These are phyloP conservation scores for Teleopsis dalmanni DNA, from an alignment of 1,140 invertebrate genomes.

Conservation along the genomic window DNA sequence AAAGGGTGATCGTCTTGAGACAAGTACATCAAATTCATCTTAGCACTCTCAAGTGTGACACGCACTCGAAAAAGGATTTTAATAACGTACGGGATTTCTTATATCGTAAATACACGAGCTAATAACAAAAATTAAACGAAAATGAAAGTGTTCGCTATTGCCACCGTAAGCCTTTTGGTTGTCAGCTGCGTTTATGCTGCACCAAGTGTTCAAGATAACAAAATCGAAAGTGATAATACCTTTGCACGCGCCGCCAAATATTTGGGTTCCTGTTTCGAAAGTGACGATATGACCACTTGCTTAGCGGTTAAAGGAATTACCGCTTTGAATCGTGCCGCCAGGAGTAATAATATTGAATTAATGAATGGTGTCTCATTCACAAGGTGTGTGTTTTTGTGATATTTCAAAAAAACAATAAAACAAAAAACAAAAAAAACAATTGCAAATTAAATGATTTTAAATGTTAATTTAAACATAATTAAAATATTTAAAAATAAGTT, in stretches of 20 bases:
- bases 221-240: conserved; percentile 34
- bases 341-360: conserved; percentile 51
- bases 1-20: conserved; percentile 30
- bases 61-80: conserved; percentile 9
- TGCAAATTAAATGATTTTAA: conserved; percentile 3
- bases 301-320: conserved; percentile 52
- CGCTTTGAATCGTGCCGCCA: conserved; percentile 50
- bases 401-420: background rate
- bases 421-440: background rate
- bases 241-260: conserved; percentile 30
- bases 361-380: conserved; percentile 53
- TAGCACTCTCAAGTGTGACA: conserved; percentile 25
- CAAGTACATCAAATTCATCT: conserved; percentile 44
- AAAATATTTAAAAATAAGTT: background rate
- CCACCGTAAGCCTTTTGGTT: conserved; percentile 28
- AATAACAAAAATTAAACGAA: conserved; percentile 20
- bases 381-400: conserved; percentile 38
- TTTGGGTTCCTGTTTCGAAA: conserved; percentile 36
- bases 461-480: conserved; percentile 1
- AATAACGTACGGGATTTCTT: background rate
- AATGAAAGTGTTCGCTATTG: conserved; percentile 44
- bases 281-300: conserved; percentile 51
- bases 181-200: conserved; percentile 36
- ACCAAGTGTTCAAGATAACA: conserved; percentile 40
- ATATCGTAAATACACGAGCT: background rate